Conservation (phyloP, 2,797 vertebrate species). For the Zenarchopterus dispar region DNA sequence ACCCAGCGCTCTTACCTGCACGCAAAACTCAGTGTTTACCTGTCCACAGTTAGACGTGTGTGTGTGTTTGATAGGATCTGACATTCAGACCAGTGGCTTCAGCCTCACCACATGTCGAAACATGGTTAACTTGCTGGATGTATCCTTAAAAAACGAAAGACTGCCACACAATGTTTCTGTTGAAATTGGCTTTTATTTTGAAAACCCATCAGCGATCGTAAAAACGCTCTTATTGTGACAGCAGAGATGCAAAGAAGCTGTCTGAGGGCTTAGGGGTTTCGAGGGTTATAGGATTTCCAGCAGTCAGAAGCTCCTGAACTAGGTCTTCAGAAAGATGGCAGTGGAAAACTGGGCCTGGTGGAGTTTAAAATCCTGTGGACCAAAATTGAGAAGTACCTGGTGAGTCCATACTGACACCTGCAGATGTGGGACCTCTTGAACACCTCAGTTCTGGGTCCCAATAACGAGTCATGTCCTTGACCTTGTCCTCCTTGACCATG, state of each 20-base stretch:
- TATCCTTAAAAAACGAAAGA: conserved; percentile 77
- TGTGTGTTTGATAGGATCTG: conserved; percentile 73
- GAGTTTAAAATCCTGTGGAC: conserved; percentile 91
- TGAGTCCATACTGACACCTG: conserved; percentile 49
- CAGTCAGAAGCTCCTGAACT: conserved; percentile 30
- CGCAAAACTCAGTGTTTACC: neutral
- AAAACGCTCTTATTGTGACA: no score
- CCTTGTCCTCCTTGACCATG: neutral
- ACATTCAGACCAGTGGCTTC: conserved; percentile 88
- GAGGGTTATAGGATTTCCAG: no score
- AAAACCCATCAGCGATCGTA: neutral
- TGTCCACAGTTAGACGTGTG: neutral
- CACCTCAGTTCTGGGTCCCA: no score
- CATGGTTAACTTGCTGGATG: conserved; percentile 90
- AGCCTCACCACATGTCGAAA: conserved; percentile 86
- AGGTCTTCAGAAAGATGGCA: conserved; percentile 80
- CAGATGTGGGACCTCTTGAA: no score
- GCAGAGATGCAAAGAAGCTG: no score
- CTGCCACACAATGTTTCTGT: neutral
- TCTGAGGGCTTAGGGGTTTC: no score
- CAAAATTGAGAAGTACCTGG: conserved; percentile 88
- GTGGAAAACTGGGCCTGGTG: conserved; percentile 87
- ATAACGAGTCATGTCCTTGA: no score
- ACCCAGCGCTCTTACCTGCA: neutral
- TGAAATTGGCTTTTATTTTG: neutral